Evolutionary conservation across 2,797 vertebrate species (phyloP), one percentile per base, ranked within the genome.

Genomic region (Apodemus agrarius): DNA sequence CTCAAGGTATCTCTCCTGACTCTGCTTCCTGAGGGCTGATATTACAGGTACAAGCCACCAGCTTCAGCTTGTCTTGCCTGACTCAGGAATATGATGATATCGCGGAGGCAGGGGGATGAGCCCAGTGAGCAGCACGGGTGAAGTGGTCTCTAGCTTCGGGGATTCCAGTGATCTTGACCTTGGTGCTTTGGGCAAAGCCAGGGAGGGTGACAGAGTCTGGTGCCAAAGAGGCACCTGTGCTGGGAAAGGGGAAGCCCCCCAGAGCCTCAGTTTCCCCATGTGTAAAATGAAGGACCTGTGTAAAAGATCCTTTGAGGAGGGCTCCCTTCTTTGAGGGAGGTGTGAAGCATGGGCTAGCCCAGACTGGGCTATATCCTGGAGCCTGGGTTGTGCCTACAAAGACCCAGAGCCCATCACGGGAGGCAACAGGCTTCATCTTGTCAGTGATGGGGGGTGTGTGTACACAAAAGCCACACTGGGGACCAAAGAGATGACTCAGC

Each of bases 401-500:
- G 52, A 63, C 40, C 59, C 3, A 52, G 26, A 52, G n/a, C 37
- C 29, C n/a, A 4, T 59, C 26, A 0, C 3, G 26, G 40, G 49
- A 21, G 14, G 67, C 26, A 65, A n/a, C 22, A 21, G 4, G 10
- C 24, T 12, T 76, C 74, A 12, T 22, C 21, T 0, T 24, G 26
- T 40, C n/a, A 4, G 57, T 37, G 49, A 40, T 49, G 43, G 61
- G 46, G 31, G 34, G 2, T 1, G 2, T 11, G 1, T 9, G 6
- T 21, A 40, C 12, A 34, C 6, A 9, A 8, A 31, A 10, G 11
- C 52, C 24, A 3, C 22, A 29, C 21, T 8, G 1, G 69, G 12
- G 29, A 46, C 14, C 1, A 11, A 22, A n/a, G 4, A 16, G 1
- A 2, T 43, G 3, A 37, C 34, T 1, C n/a, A 16, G 26, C 24